Evolutionary conservation across 2,797 vertebrate genomes (phyloP).

Genomic region (Ceryle rudis): DNA sequence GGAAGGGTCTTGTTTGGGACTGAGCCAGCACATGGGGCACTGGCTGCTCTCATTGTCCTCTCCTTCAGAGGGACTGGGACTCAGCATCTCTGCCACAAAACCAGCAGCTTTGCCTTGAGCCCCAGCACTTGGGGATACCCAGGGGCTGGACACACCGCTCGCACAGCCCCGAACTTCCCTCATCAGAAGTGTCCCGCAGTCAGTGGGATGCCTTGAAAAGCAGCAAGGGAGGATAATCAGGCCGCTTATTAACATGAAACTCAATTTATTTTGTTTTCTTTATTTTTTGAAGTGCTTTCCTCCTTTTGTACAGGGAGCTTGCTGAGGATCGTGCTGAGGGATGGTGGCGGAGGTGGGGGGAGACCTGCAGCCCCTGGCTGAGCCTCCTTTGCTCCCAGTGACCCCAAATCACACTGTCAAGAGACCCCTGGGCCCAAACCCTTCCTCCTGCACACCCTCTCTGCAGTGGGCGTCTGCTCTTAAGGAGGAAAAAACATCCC

Average conservation of each 20-base stretch:
- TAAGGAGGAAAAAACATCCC: not conserved
- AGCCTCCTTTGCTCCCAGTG: not conserved
- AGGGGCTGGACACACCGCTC: not conserved
- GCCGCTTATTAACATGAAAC: not conserved
- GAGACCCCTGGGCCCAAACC: not conserved
- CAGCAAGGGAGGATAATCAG: not conserved
- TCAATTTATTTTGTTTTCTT: not conserved
- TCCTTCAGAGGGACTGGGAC: not conserved
- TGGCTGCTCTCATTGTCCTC: not conserved
- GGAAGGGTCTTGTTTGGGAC: not conserved
- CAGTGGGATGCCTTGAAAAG: not conserved
- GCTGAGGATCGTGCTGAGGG: not conserved
- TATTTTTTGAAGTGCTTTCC: not conserved
- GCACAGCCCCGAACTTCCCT: accelerated
- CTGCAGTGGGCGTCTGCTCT: not conserved
- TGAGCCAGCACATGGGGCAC: too few species aligned
- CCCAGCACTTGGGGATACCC: not conserved
- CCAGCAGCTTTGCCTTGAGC: not conserved
- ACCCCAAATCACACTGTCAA: accelerated
- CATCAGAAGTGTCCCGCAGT: accelerated
- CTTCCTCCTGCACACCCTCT: not conserved
- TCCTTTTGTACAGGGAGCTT: not conserved
- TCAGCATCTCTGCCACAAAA: not conserved
- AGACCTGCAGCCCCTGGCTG: not conserved
- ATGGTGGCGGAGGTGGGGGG: not conserved